These are phyloP conservation scores for Centroberyx gerrardi DNA, from an alignment of 2,797 vertebrate species.

Conservation along the genomic window DNA sequence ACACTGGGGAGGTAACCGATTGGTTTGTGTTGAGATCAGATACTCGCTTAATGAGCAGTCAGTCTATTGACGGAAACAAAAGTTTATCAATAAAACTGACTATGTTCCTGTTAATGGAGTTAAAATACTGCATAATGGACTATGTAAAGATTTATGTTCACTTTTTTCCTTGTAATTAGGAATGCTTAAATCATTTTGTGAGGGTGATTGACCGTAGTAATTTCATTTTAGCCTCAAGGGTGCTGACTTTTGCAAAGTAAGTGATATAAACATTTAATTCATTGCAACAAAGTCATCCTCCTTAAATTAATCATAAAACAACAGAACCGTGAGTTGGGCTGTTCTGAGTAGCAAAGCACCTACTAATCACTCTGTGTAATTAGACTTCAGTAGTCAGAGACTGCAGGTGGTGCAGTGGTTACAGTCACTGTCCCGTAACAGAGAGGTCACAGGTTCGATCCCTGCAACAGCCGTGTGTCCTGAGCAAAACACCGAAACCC, in stretches of 20 bases:
- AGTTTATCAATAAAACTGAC: background rate
- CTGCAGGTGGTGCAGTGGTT: too few species aligned
- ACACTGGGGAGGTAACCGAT: too few species aligned
- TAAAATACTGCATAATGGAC: background rate
- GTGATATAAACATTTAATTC: background rate
- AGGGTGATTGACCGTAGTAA: background rate
- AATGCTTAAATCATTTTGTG: background rate
- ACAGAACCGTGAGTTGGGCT: background rate
- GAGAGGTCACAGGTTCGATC: too few species aligned
- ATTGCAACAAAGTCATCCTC: background rate
- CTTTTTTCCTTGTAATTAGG: background rate
- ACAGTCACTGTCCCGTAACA: too few species aligned
- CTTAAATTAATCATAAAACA: background rate
- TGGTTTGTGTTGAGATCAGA: too few species aligned
- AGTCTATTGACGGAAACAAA: background rate
- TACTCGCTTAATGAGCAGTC: background rate
- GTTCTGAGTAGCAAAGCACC: background rate
- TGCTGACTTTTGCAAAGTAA: background rate
- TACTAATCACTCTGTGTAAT: too few species aligned
- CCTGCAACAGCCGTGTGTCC: background rate
- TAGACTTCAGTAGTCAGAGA: too few species aligned
- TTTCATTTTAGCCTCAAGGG: background rate
- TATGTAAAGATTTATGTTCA: background rate
- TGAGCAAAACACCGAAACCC: background rate
- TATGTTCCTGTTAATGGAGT: background rate